These are phyloP conservation scores for Micoletzkya japonica DNA, from an alignment of 2,888 invertebrate species.

Conservation along the genomic window DNA sequence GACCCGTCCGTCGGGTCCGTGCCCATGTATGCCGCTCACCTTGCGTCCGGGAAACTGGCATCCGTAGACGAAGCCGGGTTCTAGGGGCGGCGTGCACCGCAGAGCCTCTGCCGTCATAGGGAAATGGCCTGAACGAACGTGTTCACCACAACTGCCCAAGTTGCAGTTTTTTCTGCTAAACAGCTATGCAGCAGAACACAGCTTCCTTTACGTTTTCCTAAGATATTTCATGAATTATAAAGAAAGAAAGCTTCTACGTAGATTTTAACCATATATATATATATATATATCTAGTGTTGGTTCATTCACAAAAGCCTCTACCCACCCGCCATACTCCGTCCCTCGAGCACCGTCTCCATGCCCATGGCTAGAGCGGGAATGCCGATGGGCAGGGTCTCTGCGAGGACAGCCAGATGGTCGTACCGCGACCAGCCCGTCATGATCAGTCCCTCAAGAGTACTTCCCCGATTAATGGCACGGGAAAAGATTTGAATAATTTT, in stretches of 20 bases:
- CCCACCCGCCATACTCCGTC: constrained; percentile 33
- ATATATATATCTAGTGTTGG: too few relatives aligned
- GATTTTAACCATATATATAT: too few relatives aligned
- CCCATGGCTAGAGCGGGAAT: constrained; percentile 65
- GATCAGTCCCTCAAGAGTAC: constrained; percentile 37
- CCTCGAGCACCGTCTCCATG: constrained; percentile 55
- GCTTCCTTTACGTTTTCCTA: too few relatives aligned
- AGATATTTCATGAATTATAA: too few relatives aligned
- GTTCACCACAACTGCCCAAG: neutral
- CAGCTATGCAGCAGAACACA: too few relatives aligned
- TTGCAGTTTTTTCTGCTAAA: too few relatives aligned
- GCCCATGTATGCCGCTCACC: too few relatives aligned
- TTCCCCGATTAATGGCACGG: neutral
- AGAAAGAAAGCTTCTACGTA: too few relatives aligned
- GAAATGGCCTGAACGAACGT: constrained; percentile 33
- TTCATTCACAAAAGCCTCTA: too few relatives aligned
- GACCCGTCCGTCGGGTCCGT: too few relatives aligned
- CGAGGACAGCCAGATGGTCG: constrained; percentile 67
- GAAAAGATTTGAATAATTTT: too few relatives aligned
- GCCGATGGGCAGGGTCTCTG: constrained; percentile 66
- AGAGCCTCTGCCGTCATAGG: constrained; percentile 44
- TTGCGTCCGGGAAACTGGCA: constrained; percentile 56
- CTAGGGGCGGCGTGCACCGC: constrained; percentile 48
- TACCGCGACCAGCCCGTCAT: constrained; percentile 64
- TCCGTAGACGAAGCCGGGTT: constrained; percentile 43